Evolutionary conservation across 2,797 vertebrate genomes (phyloP).

Genomic region (Masticophis lateralis): DNA sequence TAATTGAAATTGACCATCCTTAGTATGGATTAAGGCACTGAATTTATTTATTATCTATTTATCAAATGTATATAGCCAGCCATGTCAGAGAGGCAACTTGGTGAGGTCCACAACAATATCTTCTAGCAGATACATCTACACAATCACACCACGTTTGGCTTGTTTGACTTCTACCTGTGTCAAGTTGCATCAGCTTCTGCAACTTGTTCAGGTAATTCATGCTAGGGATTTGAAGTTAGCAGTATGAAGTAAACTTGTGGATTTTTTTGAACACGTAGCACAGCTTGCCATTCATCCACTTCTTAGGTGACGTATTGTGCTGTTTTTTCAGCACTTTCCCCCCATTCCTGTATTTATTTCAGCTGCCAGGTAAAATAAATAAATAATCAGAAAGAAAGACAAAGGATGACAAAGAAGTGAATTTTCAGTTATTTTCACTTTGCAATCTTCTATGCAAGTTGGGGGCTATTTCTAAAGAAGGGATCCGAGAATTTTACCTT

Average conservation of each 20-base stretch:
- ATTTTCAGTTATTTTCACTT: not conserved
- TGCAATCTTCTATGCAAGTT: not conserved
- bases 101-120: not conserved
- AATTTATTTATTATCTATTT: not conserved
- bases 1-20: not conserved
- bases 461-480: not conserved
- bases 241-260: constrained; percentile 41
- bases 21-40: not conserved
- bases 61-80: not conserved
- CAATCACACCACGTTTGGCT: not conserved
- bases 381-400: too few relatives aligned
- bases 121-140: not conserved
- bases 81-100: not conserved
- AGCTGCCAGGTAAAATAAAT: too few relatives aligned
- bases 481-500: not conserved
- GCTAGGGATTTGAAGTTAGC: constrained; percentile 29
- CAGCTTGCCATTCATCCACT: constrained; percentile 48
- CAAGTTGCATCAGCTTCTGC: constrained; percentile 45
- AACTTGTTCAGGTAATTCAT: constrained; percentile 37
- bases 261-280: constrained; percentile 39
- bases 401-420: not conserved
- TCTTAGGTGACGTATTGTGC: constrained; percentile 35
- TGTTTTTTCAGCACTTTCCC: constrained; percentile 11
- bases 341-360: not conserved
- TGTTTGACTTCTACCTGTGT: constrained; percentile 40